Percentiles rank a stretch among this genome's conserved stretches.
These are phyloP conservation scores for Epinephelus awoara DNA, from an alignment of 2,797 vertebrate species.

Conservation along the genomic window DNA sequence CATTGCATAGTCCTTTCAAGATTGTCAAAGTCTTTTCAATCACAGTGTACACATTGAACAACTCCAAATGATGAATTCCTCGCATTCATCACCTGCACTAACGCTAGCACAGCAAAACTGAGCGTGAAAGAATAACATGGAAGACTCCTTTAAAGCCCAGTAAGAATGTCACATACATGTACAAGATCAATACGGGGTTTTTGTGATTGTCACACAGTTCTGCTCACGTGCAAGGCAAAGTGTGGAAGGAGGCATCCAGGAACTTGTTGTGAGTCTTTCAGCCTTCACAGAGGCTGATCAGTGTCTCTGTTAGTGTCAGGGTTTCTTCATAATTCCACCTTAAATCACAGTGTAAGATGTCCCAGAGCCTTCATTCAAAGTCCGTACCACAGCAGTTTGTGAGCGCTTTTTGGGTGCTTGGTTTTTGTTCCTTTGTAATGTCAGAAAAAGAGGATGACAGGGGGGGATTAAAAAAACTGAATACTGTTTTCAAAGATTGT, in stretches of 20 bases:
- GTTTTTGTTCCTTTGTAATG: constrained; percentile 77
- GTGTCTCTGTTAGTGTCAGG: constrained; percentile 28
- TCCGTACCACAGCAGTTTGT: constrained; percentile 33
- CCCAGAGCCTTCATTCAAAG: constrained; percentile 41
- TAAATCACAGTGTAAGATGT: constrained; percentile 61
- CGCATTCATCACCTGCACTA: constrained; percentile 65
- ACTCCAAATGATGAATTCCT: constrained; percentile 66
- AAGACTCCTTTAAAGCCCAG: constrained; percentile 80
- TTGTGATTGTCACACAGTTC: constrained; percentile 76
- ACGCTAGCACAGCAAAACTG: constrained; percentile 65
- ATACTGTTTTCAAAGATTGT: constrained; percentile 80
- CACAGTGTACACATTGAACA: constrained; percentile 80
- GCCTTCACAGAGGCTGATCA: constrained; percentile 32
- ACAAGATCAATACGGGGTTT: constrained; percentile 61
- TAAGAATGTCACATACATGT: constrained; percentile 55
- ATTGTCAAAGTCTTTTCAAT: constrained; percentile 87
- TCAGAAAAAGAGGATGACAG: constrained; percentile 52
- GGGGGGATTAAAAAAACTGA: constrained; percentile 53
- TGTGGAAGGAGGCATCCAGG: constrained; percentile 25
- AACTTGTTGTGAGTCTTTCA: constrained; percentile 29
- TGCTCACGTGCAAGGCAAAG: constrained; percentile 35
- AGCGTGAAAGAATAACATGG: constrained; percentile 79
- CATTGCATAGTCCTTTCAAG: constrained; percentile 86
- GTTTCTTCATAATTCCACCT: constrained; percentile 60
- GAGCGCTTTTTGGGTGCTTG: constrained; percentile 46